Conservation (phyloP, 2,888 invertebrate genomes). For the Amphipoea oculea region DNA sequence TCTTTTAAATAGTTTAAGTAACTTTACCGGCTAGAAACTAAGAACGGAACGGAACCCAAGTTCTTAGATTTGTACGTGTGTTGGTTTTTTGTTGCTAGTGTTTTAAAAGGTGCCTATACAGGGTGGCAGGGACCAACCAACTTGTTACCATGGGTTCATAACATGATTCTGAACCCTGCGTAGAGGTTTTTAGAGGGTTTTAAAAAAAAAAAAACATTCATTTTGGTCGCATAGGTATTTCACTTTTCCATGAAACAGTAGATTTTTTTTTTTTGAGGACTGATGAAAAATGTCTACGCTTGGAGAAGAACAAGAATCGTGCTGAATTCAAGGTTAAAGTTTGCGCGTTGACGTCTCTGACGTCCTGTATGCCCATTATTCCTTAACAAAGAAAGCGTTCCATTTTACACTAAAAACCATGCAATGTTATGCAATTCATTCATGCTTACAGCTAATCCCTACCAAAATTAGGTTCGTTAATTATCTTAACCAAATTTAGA, state of each 20-base stretch:
- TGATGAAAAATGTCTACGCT: not conserved
- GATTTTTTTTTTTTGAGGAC: not conserved
- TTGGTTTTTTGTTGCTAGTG: slow-evolving; percentile 3
- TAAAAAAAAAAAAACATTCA: not conserved
- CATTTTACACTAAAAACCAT: not conserved
- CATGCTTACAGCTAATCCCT: slow-evolving; percentile 14
- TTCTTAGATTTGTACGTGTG: slow-evolving; percentile 20
- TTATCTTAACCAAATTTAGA: slow-evolving; percentile 50
- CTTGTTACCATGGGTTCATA: not conserved
- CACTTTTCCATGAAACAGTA: not conserved
- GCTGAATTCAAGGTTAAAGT: not conserved
- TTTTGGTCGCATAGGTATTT: not conserved
- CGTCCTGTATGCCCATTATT: not conserved
- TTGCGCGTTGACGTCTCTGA: not conserved
- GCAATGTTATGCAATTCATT: not conserved
- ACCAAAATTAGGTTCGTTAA: slow-evolving; percentile 29
- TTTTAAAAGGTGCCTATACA: not conserved
- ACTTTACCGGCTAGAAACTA: slow-evolving; percentile 13
- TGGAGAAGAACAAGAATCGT: not conserved
- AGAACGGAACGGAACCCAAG: not conserved
- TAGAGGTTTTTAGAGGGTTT: not conserved
- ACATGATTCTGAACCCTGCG: not conserved
- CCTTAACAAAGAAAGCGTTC: not conserved
- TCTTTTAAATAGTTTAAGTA: slow-evolving; percentile 27
- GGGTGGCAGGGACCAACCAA: not conserved